These are phyloP conservation scores for Noctua comes DNA, from an alignment of 2,888 invertebrate species.

Conservation along the genomic window DNA sequence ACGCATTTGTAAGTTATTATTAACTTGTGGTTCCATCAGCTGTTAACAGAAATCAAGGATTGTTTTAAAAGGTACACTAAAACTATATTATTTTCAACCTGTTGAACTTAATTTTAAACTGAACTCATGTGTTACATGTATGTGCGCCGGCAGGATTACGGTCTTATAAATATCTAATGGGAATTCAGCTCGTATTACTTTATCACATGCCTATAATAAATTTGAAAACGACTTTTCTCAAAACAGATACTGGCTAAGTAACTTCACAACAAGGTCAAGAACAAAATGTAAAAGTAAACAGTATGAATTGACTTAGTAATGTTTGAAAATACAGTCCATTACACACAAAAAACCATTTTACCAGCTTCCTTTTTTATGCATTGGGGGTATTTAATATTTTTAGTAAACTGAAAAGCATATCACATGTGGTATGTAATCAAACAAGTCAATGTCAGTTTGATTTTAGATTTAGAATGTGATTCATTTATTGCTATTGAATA, in stretches of 20 bases:
- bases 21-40: constrained; percentile 78
- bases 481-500: neutral
- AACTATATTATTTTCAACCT: constrained; percentile 16
- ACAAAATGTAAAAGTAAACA: constrained; percentile 55
- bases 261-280: constrained; percentile 45
- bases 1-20: constrained; percentile 84
- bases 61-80: constrained; percentile 19
- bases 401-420: neutral
- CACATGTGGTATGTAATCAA: neutral
- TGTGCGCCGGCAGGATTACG: constrained; percentile 33
- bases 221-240: constrained; percentile 8
- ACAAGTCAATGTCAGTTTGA: neutral
- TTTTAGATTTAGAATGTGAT: neutral
- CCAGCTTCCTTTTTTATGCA: neutral
- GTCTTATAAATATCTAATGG: constrained; percentile 12
- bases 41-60: constrained; percentile 55
- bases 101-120: constrained; percentile 21
- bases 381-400: constrained; percentile 23
- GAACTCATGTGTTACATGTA: neutral
- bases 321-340: neutral
- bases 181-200: neutral
- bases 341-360: neutral
- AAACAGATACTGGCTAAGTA: constrained; percentile 10
- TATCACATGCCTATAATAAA: neutral
- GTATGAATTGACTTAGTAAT: constrained; percentile 8